These are phyloP conservation scores for Oopsacas minuta DNA, from an alignment of 37 sponge, comb jelly and placozoan genomes.

Conservation along the genomic window DNA sequence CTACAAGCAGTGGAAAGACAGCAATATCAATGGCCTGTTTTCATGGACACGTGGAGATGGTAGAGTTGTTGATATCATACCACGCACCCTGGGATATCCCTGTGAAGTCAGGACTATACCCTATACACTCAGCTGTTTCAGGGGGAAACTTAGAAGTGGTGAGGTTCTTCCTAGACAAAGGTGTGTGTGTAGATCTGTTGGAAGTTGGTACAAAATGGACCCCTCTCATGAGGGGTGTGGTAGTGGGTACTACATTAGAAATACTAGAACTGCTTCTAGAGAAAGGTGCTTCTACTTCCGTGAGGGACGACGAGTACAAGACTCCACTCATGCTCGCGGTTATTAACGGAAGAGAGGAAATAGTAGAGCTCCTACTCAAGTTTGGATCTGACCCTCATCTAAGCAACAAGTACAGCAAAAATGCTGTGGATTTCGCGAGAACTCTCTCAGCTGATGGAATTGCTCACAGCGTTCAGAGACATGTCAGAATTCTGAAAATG, in stretches of 20 bases:
- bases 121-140: not conserved
- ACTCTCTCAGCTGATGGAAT: not conserved
- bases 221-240: not conserved
- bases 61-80: not conserved
- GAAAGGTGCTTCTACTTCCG: not conserved
- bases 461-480: not conserved
- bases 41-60: constrained; percentile 1
- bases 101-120: not conserved
- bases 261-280: not conserved
- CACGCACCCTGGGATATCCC: constrained; percentile 2
- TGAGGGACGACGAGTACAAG: not conserved
- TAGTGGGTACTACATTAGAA: not conserved
- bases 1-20: constrained; percentile 3
- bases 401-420: constrained; percentile 10
- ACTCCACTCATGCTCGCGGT: constrained; percentile 2
- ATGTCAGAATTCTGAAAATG: not conserved
- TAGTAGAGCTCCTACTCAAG: not conserved
- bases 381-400: not conserved
- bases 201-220: not conserved
- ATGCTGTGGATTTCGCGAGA: constrained; percentile 13
- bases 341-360: not conserved
- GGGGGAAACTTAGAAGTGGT: constrained; percentile 4
- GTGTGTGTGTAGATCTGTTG: not conserved
- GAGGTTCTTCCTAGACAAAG: constrained; percentile 10
- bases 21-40: not conserved